phyloP scores from a whole-genome alignment of 2,113 vertebrate species.

The Cinclus cinclus region DNA sequence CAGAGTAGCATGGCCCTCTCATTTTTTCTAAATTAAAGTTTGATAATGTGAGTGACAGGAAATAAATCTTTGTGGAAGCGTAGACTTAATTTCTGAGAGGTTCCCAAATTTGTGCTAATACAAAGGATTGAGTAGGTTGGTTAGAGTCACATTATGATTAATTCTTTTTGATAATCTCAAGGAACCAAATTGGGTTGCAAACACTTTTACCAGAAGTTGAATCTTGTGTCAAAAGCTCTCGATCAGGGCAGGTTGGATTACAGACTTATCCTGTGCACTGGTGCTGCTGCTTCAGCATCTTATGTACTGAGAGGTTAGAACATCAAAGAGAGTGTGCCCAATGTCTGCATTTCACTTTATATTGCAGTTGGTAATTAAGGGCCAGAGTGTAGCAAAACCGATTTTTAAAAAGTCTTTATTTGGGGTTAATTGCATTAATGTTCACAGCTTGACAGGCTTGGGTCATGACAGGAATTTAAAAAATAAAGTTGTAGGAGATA shows the following conservation, averaged over 20 bases:
- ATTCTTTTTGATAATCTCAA: neutral
- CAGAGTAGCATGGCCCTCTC: neutral
- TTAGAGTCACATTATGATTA: neutral
- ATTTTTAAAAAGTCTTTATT: constrained; percentile 58
- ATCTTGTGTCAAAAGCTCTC: neutral
- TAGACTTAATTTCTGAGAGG: neutral
- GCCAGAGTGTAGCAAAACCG: neutral
- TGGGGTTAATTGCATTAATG: constrained; percentile 40
- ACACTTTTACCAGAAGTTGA: neutral
- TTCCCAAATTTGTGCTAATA: neutral
- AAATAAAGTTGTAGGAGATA: neutral
- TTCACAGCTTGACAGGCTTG: neutral
- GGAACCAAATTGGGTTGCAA: neutral
- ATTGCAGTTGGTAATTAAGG: constrained; percentile 43
- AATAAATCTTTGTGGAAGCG: neutral
- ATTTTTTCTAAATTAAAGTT: neutral
- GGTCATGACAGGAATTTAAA: neutral
- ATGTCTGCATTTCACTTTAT: neutral
- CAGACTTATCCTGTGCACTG: neutral
- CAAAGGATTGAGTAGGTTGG: neutral
- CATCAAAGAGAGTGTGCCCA: neutral
- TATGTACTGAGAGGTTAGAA: neutral
- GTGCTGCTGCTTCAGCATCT: constrained; percentile 7
- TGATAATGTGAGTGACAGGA: neutral
- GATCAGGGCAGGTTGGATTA: neutral